Conservation (phyloP, 2,888 invertebrate species). For the Bedellia somnulentella region DNA sequence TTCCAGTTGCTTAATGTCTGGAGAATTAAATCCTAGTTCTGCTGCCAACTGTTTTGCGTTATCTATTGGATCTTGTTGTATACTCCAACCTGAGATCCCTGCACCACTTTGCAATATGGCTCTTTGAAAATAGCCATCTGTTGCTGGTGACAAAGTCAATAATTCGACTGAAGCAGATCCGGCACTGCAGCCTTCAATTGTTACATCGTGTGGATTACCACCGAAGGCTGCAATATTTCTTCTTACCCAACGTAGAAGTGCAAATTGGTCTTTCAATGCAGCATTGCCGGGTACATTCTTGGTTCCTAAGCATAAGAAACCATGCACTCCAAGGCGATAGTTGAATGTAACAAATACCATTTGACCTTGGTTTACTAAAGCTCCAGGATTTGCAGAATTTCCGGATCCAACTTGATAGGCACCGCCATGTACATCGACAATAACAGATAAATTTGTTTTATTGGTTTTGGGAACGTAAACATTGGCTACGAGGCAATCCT, state of each 20-base stretch:
- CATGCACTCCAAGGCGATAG: too few relatives aligned
- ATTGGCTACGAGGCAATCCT: constrained; percentile 33
- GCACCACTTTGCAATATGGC: constrained; percentile 27
- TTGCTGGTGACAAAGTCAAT: constrained; percentile 21
- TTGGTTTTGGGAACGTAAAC: too few relatives aligned
- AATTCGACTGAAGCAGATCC: too few relatives aligned
- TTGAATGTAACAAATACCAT: constrained; percentile 20
- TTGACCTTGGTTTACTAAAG: constrained; percentile 17
- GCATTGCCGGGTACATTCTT: constrained; percentile 26
- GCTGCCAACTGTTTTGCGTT: constrained; percentile 20
- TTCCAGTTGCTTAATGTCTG: constrained; percentile 3
- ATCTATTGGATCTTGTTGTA: too few relatives aligned
- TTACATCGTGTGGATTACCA: too few relatives aligned
- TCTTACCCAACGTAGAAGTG: constrained; percentile 16
- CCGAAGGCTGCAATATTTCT: constrained; percentile 29
- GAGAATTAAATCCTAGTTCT: constrained; percentile 12
- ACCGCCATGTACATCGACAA: constrained; percentile 42
- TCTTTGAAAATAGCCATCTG: constrained; percentile 25
- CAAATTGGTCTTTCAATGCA: constrained; percentile 8
- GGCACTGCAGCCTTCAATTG: too few relatives aligned
- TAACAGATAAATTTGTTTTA: constrained; percentile 27
- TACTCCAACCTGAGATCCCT: constrained; percentile 19
- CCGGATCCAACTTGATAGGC: constrained; percentile 29
- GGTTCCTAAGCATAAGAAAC: constrained; percentile 21
- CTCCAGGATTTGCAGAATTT: constrained; percentile 15